Evolutionary conservation across 2,888 invertebrate species (phyloP).

Genomic region (Mayetiola destructor): DNA sequence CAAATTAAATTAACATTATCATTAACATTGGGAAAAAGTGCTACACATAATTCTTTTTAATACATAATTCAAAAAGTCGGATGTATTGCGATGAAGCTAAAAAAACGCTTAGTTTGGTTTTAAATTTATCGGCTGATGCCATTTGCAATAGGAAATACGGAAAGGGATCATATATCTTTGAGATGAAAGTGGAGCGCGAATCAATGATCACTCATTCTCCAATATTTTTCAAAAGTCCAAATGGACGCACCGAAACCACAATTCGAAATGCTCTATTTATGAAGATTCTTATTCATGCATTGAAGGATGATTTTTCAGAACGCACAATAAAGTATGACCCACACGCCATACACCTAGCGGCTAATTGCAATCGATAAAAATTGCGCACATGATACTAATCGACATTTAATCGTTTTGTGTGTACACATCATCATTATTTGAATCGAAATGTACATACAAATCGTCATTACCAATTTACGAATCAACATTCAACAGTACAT

Average conservation of each 20-base stretch:
- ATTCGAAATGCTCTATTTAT: background rate
- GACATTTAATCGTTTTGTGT: conserved; percentile 5
- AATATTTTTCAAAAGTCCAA: too few species aligned
- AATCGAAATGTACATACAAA: background rate
- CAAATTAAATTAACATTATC: conserved; percentile 12
- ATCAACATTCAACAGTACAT: too few species aligned
- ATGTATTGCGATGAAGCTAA: background rate
- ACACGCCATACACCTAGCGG: too few species aligned
- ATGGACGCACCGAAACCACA: too few species aligned
- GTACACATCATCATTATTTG: conserved; percentile 11
- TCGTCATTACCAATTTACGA: conserved; percentile 1
- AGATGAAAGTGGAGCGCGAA: too few species aligned
- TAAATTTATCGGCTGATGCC: too few species aligned
- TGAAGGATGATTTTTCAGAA: conserved; percentile 5
- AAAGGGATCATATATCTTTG: too few species aligned
- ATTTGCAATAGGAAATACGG: too few species aligned
- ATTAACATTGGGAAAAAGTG: conserved; percentile 8
- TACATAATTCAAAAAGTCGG: background rate
- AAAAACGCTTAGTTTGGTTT: too few species aligned
- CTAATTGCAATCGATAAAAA: conserved; percentile 11
- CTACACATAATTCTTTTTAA: background rate
- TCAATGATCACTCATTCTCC: too few species aligned
- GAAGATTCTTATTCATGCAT: background rate
- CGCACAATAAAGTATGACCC: too few species aligned
- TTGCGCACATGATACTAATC: conserved; percentile 12